A percentile compares a stretch with the other conserved stretches of the same genome.
Conservation (phyloP, 2,888 invertebrate genomes). For the Heterodera filipjevi region DNA sequence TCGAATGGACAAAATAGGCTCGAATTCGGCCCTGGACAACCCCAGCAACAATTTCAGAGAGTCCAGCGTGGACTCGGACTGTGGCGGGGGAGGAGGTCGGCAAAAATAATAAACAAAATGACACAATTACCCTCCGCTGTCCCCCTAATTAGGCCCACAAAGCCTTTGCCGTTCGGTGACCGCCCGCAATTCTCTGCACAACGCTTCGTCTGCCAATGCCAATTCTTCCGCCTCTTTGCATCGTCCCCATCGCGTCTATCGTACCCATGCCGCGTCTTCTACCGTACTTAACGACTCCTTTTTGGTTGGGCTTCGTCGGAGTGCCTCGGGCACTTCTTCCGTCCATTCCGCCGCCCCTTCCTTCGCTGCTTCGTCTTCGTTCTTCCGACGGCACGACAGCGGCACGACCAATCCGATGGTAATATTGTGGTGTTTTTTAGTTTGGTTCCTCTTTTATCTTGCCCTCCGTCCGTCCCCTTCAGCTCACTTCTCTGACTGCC, state of each 20-base stretch:
- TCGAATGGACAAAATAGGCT: neutral
- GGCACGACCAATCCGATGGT: slow-evolving; percentile 19
- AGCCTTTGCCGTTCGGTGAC: slow-evolving; percentile 37
- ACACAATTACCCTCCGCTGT: neutral
- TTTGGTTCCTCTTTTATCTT: neutral
- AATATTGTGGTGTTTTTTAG: neutral
- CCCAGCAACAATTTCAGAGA: slow-evolving; percentile 46
- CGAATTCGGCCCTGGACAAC: slow-evolving; percentile 10
- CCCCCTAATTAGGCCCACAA: neutral
- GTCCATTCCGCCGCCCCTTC: neutral
- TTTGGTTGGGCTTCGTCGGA: slow-evolving; percentile 8
- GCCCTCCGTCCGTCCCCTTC: neutral
- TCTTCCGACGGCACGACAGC: neutral
- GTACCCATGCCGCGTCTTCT: neutral
- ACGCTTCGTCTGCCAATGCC: slow-evolving; percentile 13
- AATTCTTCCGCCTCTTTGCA: slow-evolving; percentile 15
- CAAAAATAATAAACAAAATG: neutral
- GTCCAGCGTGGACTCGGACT: slow-evolving; percentile 59
- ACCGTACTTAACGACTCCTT: neutral
- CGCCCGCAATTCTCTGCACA: slow-evolving; percentile 12
- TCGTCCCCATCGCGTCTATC: neutral
- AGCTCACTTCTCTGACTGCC: slow-evolving; percentile 34
- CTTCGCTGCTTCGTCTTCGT: slow-evolving; percentile 16
- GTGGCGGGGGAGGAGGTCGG: slow-evolving; percentile 37
- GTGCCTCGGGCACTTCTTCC: slow-evolving; percentile 16